Evolutionary conservation across 2,888 invertebrate species (phyloP).

Genomic region (Spisula subtruncata): DNA sequence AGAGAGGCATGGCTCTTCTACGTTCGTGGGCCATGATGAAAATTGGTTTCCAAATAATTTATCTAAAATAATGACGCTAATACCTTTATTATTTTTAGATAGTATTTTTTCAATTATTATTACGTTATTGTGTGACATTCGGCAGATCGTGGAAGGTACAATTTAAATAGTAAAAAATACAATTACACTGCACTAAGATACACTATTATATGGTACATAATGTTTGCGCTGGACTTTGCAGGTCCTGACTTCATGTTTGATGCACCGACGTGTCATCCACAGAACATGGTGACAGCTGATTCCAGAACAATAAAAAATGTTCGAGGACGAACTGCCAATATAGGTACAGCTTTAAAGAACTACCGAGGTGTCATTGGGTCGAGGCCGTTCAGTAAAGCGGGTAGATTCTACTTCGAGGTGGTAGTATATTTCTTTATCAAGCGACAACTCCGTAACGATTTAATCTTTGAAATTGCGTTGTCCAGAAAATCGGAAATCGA

Average conservation of each 20-base stretch:
- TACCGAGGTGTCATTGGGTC: constrained; percentile 75
- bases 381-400: constrained; percentile 69
- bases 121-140: too few species aligned
- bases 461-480: constrained; percentile 75
- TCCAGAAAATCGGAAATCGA: constrained; percentile 74
- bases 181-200: too few species aligned
- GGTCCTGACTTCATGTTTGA: constrained; percentile 74
- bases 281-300: constrained; percentile 71
- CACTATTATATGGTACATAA: too few species aligned
- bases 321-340: constrained; percentile 62
- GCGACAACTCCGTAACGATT: constrained; percentile 74
- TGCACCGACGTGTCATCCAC: constrained; percentile 64
- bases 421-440: constrained; percentile 74
- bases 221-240: constrained; percentile 31
- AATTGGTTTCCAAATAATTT: too few species aligned
- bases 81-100: too few species aligned
- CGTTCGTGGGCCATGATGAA: too few species aligned
- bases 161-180: too few species aligned
- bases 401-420: constrained; percentile 75
- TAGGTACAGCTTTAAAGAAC: constrained; percentile 70
- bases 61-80: too few species aligned
- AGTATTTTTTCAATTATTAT: too few species aligned
- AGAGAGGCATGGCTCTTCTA: too few species aligned
- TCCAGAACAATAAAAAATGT: constrained; percentile 69
- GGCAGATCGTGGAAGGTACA: too few species aligned